Evolutionary conservation across 2,888 invertebrate species (phyloP), one percentile per base, ranked within the genome.

Genomic region (Beris chalybata): DNA sequence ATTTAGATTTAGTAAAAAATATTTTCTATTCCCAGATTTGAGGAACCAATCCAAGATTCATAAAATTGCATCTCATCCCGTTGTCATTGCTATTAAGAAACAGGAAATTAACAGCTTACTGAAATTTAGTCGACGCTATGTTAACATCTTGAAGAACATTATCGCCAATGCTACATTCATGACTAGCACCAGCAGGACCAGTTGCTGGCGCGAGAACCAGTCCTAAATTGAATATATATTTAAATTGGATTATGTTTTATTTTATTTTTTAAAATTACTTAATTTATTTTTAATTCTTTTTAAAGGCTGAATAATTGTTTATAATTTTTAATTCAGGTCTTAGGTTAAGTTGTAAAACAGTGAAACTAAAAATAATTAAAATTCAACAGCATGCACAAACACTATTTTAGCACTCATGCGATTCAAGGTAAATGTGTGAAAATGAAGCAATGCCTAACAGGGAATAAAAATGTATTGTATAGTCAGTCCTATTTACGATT

Each of bases 171-270:
- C 91, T 84, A 95, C 90, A 85, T 95, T 95, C 85, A 94, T 90
- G 85, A 95, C 91, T 76, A 95, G 87, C 77, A 95, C 94, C 81
- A 95, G 85, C 85, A 95, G 89, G 83, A 95, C 91, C 82, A 95
- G 86, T 85, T 95, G 94, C 85, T 95, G 95, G 82, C 95, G 89
- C 78, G 94, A 93, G 84, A 95, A 93, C 95, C 95, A 95, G 87
- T 95, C 95, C 94, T 95, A 87, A 54, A 65, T 54, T 56, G 6
- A 43, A 64, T 38, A 38, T 32, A 32, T 38, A 38, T 38, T 38
- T 38, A 22, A 30, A 22, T 53, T 53, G 2, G 12, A 30, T 48
- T 15, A 9, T 53, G 29, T 53, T 7, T 53, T n/a, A n/a, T n/a
- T 53, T 12, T n/a, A n/a, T n/a, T 4, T 53, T 29, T 29, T 22